Evolutionary conservation across 2,113 vertebrate genomes (phyloP), one percentile per base, ranked within the genome.

Genomic region (Aix galericulata): DNA sequence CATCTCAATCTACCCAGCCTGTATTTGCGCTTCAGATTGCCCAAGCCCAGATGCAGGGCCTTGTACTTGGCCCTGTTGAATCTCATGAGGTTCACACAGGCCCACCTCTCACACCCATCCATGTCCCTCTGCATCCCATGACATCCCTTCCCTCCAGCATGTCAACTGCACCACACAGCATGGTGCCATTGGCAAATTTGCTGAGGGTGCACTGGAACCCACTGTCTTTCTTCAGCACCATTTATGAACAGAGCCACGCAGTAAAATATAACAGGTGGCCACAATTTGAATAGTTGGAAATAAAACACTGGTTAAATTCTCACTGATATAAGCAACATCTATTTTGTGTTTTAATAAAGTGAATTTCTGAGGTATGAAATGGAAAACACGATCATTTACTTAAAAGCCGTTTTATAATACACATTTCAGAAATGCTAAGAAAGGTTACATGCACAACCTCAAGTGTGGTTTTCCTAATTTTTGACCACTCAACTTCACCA

Each of bases 241-340:
- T 1, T 1, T 13, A 50, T 9, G 7, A 85, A 75, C 20, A 42
- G 13, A 3, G 6, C 3, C 48, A 3, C 4, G 38, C 3, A 50
- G 9, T 38, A 59, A 67, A 88, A 88, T 11, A 48, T 3, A 17
- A 38, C 4, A 20, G 74, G 9, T 23, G 14, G n/a, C 11, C 23
- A 48, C 5, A 78, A 81, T 58, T 40, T 62, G 17, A 78, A 71
- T 52, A 69, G 9, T 7, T 25, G 10, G n/a, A 85, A 73, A 85
- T 10, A 85, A 92, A 58, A 67, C 40, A 71, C 1, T 63, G 22
- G 23, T 10, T 92, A 59, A 74, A 53, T 58, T 84, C 4, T 9
- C 32, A 75, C 8, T 32, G 64, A 40, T 8, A 74, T 4, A 82
- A 78, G 32, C 8, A 82, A 82, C 4, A 58, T 17, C 4, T 17